Base-by-base conservation (phyloP, 2,888 invertebrate species). In the Lithophane leautieri region DNA sequence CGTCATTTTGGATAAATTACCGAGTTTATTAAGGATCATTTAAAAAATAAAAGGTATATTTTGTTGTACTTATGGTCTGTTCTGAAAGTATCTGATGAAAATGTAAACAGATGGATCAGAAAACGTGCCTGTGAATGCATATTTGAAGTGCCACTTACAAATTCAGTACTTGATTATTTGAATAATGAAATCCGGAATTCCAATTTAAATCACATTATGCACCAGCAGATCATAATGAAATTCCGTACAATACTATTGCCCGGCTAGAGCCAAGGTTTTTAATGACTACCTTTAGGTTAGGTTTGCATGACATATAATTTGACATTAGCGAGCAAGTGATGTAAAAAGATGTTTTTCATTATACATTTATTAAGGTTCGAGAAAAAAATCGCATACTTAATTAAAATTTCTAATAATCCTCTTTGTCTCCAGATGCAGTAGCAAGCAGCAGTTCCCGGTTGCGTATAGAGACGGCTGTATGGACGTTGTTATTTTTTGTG, bases 371-470 rank as follows among this genome's bases (percentile, higher is more conserved):
- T 11, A 4, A n/a, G n/a, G n/a, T 52, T 50, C 6, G 16, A 47
- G 16, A 16, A n/a, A 61, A 61, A 1, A 63, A n/a, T n/a, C n/a
- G 40, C 67, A n/a, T n/a, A n/a, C n/a, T n/a, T 40, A n/a, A 19
- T 34, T 3, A 67, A 11, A 9, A 19, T 16, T 11, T 44, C 22
- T 72, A 73, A 72, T 34, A 11, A 19, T 12, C 2, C 16, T 11
- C 8, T 75, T 82, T 83, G 82, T 66, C 91, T 91, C 19, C 93
- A 95, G 95, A 94, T 89, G 95, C 95, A 68, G 94, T 93, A 11
- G 91, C 94, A 1, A 92, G 91, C 85, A 92, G 91, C 81, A 89
- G 89, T 82, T 90, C 91, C n/a, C 90, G 89, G 67, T 84, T 92
- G 78, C 89, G 89, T 54, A 75, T 89, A 56, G 91, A 93, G 68